Base-by-base conservation (phyloP, 2,888 invertebrate species). In the Aleiodes leptofemur region DNA sequence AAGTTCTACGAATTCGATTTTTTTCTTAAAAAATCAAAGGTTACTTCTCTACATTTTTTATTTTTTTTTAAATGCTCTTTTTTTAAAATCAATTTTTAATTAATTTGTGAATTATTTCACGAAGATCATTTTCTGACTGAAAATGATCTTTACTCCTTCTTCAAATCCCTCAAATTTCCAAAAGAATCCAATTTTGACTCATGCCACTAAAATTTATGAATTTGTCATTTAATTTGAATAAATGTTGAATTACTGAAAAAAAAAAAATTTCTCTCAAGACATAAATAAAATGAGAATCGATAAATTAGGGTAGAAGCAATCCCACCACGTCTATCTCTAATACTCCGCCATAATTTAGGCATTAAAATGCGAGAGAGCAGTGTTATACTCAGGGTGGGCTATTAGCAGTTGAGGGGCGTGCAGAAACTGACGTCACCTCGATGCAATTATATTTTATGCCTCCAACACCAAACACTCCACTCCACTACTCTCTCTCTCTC, bases 371-470 rank as follows among this genome's bases (percentile, higher is more conserved):
- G 87, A 84, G 84, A 79, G 80, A 76, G 76, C 70, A 77, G 76
- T 76, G 72, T 73, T 34, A 73, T 83, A 82, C 80, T 23, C 82
- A 82, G 79, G 77, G 83, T 81, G 83, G 78, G 76, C 86, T 88
- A 88, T 87, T 87, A 87, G 86, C 82, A 80, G 82, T 82, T 84
- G 82, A 48, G 82, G 85, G 85, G 85, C 80, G 84, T 84, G 83
- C 83, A 85, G 82, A 80, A 83, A 84, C 77, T 80, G 82, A 81
- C 81, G 86, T 86, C 86, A 88, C 85, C 83, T 85, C 86, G 84
- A 88, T 87, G 89, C 88, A 89, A 89, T 89, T 89, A 88, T 88
- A 88, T 87, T 89, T 89, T 88, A 88, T 87, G 88, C 84, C 87
- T 85, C 84, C 84, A 76, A 70, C 80, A 83, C 83, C 84, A 23